Evolutionary conservation across 1,140 invertebrate genomes (phyloP).

Genomic region (Euschistus heros): DNA sequence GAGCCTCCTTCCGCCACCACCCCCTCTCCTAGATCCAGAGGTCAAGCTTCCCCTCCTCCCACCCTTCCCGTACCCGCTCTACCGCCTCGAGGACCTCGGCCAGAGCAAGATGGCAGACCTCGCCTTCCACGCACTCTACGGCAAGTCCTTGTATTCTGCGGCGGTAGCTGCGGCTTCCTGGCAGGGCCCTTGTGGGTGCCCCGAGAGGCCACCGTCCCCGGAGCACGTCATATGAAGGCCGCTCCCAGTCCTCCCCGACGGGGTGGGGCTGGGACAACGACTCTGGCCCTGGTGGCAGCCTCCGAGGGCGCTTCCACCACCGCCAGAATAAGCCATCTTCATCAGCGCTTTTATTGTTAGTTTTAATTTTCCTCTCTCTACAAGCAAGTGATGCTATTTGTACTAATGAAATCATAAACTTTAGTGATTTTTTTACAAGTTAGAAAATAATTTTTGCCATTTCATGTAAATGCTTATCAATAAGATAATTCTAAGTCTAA

Average conservation of each 20-base stretch:
- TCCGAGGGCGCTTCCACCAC: constrained; percentile 29
- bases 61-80: constrained; percentile 56
- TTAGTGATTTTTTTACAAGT: too few species aligned
- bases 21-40: constrained; percentile 46
- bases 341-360: neutral
- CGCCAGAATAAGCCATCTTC: neutral
- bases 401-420: too few species aligned
- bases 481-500: too few species aligned
- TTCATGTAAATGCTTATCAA: too few species aligned
- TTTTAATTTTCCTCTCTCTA: too few species aligned
- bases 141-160: constrained; percentile 39
- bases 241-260: constrained; percentile 58
- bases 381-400: too few species aligned
- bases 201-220: constrained; percentile 32
- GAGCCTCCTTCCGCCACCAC: constrained; percentile 42
- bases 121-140: constrained; percentile 46
- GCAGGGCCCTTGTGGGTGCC: constrained; percentile 30
- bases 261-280: constrained; percentile 32
- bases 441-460: too few species aligned
- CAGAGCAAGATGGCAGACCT: constrained; percentile 48
- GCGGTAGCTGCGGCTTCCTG: constrained; percentile 36
- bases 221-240: constrained; percentile 72
- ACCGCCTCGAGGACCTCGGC: constrained; percentile 47
- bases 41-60: constrained; percentile 58
- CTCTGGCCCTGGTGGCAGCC: constrained; percentile 31